phyloP scores from a whole-genome alignment of 2,113 vertebrate species.

The Neolamprologus brichardi region DNA sequence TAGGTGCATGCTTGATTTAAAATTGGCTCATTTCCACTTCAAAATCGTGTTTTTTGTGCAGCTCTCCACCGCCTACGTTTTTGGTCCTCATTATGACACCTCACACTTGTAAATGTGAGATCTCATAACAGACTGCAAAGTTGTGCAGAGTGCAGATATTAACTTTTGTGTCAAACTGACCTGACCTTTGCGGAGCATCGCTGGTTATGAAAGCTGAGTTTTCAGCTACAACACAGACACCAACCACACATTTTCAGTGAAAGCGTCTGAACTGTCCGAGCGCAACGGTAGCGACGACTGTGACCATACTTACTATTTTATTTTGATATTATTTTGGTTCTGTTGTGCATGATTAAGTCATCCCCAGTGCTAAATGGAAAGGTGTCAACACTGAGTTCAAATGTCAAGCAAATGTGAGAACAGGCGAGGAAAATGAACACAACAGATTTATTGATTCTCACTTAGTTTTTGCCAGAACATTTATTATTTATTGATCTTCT shows the following conservation, averaged over 20 bases:
- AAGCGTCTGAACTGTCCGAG: accelerated
- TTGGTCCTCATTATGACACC: background rate
- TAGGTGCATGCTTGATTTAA: background rate
- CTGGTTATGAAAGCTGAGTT: background rate
- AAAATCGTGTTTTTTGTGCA: background rate
- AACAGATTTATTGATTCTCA: background rate
- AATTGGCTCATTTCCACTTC: background rate
- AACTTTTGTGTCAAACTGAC: background rate
- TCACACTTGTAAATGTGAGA: background rate
- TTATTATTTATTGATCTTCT: background rate
- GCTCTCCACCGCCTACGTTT: background rate
- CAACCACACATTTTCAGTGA: background rate
- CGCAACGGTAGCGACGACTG: accelerated
- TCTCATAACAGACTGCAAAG: background rate
- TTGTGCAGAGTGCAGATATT: background rate
- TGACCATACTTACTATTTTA: background rate
- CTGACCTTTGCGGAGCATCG: too few relatives aligned
- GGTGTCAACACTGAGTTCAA: background rate
- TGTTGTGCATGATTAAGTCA: background rate
- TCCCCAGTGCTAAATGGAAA: background rate
- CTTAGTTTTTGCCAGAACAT: background rate
- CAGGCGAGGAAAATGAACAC: accelerated
- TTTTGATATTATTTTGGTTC: background rate
- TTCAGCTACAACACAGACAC: background rate
- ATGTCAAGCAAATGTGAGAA: background rate